Evolutionary conservation across 2,113 vertebrate species (phyloP).

Genomic region (Halcyon senegalensis): DNA sequence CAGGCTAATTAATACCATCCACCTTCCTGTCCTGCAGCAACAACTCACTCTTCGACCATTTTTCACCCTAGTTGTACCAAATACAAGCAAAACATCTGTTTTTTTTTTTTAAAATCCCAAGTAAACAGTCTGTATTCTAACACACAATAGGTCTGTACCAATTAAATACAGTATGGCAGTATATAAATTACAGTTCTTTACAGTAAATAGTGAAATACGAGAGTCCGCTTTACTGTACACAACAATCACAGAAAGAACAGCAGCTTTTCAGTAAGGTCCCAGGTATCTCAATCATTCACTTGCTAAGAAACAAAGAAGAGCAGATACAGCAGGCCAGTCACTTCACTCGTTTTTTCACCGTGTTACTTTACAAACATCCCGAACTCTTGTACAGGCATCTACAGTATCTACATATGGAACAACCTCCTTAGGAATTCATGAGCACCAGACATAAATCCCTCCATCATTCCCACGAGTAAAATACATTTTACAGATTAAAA

Average conservation of each 20-base stretch:
- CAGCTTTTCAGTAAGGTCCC: constrained; percentile 90
- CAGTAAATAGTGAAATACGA: constrained; percentile 90
- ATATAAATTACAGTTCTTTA: constrained; percentile 99
- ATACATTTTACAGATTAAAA: constrained; percentile 60
- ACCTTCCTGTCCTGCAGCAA: neutral
- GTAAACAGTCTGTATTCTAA: constrained; percentile 93
- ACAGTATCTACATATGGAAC: constrained; percentile 65
- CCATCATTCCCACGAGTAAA: constrained; percentile 62
- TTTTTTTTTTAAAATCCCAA: constrained; percentile 66
- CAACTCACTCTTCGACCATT: neutral
- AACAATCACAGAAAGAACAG: constrained; percentile 88
- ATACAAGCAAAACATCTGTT: constrained; percentile 28
- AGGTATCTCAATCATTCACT: constrained; percentile 76
- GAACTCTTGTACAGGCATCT: constrained; percentile 52
- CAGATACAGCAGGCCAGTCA: constrained; percentile 78
- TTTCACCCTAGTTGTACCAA: neutral
- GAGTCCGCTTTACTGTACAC: constrained; percentile 89
- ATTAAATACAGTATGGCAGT: constrained; percentile 88
- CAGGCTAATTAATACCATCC: neutral
- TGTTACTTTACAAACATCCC: constrained; percentile 61
- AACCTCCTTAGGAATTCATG: constrained; percentile 42
- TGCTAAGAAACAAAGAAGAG: constrained; percentile 49
- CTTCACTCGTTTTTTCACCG: constrained; percentile 64
- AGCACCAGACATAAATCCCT: constrained; percentile 61
- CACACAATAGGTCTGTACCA: constrained; percentile 87